phyloP scores from a whole-genome alignment of 2,888 invertebrate species.

The Mechanitis messenoides region DNA sequence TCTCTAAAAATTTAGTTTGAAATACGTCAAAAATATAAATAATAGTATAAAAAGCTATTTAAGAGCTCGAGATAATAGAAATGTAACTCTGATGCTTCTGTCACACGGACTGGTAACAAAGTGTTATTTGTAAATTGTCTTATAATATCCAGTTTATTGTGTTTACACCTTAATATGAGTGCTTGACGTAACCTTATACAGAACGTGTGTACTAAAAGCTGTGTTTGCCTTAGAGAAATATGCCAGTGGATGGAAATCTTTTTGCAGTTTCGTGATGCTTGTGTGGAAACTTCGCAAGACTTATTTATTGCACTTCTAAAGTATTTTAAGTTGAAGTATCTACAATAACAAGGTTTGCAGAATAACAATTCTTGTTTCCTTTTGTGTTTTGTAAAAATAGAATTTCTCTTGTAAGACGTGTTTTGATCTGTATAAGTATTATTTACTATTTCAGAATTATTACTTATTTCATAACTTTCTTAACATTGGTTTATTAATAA shows the following conservation, averaged over 20 bases:
- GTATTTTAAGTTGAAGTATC: slow-evolving; percentile 8
- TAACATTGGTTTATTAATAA: background rate
- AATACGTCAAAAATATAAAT: no score
- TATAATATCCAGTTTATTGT: slow-evolving; percentile 7
- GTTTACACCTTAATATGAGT: slow-evolving; percentile 15
- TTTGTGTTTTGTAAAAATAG: background rate
- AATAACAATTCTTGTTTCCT: slow-evolving; percentile 6
- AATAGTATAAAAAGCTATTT: no score
- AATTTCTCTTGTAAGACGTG: background rate
- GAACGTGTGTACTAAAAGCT: slow-evolving; percentile 29
- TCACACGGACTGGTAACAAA: background rate
- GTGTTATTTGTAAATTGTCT: slow-evolving; percentile 1
- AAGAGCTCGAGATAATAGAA: background rate
- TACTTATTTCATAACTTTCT: no score
- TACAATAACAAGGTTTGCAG: slow-evolving; percentile 4
- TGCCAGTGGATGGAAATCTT: slow-evolving; percentile 19
- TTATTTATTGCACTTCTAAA: slow-evolving; percentile 7
- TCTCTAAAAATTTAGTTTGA: no score
- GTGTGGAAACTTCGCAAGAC: slow-evolving; percentile 10
- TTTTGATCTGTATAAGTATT: background rate
- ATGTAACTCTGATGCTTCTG: background rate
- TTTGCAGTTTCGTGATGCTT: slow-evolving; percentile 11
- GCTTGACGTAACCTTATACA: slow-evolving; percentile 32
- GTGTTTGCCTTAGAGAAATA: slow-evolving; percentile 21
- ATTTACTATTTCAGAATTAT: background rate